Conservation (phyloP, 2,113 vertebrate species). For the Datnioides undecimradiatus region DNA sequence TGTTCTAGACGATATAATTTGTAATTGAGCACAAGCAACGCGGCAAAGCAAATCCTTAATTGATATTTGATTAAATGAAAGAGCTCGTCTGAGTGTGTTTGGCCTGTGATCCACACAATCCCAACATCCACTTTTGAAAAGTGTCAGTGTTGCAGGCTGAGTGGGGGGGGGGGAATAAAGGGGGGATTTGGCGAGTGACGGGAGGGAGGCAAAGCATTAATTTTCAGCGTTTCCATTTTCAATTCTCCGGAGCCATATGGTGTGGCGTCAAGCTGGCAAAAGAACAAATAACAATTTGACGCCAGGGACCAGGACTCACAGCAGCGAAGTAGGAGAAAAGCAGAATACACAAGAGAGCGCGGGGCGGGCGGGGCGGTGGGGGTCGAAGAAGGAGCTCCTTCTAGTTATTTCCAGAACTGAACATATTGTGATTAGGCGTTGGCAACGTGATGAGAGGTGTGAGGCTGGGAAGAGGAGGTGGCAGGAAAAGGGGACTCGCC, state of each 20-base stretch:
- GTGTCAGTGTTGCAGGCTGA: constrained; percentile 33
- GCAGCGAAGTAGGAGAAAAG: constrained; percentile 25
- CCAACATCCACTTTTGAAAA: constrained; percentile 32
- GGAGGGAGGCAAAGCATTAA: constrained; percentile 52
- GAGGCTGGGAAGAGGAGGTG: constrained; percentile 40
- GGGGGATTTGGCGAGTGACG: constrained; percentile 11
- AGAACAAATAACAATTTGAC: constrained; percentile 79
- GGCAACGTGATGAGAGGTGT: constrained; percentile 51
- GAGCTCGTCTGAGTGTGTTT: background rate
- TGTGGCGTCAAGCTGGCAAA: constrained; percentile 69
- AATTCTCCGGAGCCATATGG: constrained; percentile 70
- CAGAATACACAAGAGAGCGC: constrained; percentile 38
- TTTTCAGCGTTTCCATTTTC: constrained; percentile 72
- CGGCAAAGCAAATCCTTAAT: constrained; percentile 19
- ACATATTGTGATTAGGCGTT: constrained; percentile 65
- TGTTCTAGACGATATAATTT: constrained; percentile 14
- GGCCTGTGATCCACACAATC: constrained; percentile 42
- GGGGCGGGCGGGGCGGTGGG: too few species aligned
- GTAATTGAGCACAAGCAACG: constrained; percentile 11
- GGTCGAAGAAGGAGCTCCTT: background rate
- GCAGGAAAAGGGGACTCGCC: constrained; percentile 42
- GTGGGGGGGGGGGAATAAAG: constrained; percentile 18
- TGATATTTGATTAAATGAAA: constrained; percentile 40
- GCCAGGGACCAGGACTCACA: constrained; percentile 54
- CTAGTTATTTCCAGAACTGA: constrained; percentile 56